Evolutionary conservation across 2,888 invertebrate genomes (phyloP).

Genomic region (Plagodis pulveraria): DNA sequence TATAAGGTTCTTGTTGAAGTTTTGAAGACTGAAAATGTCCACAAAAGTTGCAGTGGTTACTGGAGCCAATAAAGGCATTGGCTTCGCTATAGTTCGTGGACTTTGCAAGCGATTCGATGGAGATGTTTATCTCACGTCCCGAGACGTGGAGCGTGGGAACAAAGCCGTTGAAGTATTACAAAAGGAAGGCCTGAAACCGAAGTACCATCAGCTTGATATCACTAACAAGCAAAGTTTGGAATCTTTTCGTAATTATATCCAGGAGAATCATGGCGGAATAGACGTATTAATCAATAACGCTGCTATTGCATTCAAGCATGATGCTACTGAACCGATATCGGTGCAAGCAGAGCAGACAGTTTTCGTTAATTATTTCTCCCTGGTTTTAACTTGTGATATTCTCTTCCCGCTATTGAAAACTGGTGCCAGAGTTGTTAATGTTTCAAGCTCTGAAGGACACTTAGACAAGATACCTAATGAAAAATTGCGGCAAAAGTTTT

Average conservation of each 20-base stretch:
- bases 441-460: slow-evolving; percentile 88
- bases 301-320: slow-evolving; percentile 87
- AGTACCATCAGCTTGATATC: slow-evolving; percentile 89
- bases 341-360: slow-evolving; percentile 90
- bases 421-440: slow-evolving; percentile 89
- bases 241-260: slow-evolving; percentile 84
- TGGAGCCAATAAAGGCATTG: slow-evolving; percentile 90
- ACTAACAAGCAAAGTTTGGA: slow-evolving; percentile 85
- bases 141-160: slow-evolving; percentile 84
- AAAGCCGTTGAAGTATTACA: slow-evolving; percentile 85
- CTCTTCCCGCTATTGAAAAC: slow-evolving; percentile 89
- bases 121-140: slow-evolving; percentile 89
- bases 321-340: slow-evolving; percentile 85
- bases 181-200: slow-evolving; percentile 81
- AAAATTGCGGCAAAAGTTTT: slow-evolving; percentile 77
- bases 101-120: slow-evolving; percentile 88
- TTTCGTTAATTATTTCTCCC: slow-evolving; percentile 88
- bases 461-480: slow-evolving; percentile 83
- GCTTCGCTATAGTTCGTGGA: slow-evolving; percentile 88
- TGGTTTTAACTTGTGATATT: slow-evolving; percentile 86
- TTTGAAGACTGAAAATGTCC: slow-evolving; percentile 42
- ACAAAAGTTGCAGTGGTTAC: slow-evolving; percentile 85
- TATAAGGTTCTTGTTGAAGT: too few relatives aligned
- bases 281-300: slow-evolving; percentile 92
- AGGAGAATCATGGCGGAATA: slow-evolving; percentile 87